phyloP scores from a whole-genome alignment of 2,888 invertebrate genomes.

The Exocentrus adspersus region DNA sequence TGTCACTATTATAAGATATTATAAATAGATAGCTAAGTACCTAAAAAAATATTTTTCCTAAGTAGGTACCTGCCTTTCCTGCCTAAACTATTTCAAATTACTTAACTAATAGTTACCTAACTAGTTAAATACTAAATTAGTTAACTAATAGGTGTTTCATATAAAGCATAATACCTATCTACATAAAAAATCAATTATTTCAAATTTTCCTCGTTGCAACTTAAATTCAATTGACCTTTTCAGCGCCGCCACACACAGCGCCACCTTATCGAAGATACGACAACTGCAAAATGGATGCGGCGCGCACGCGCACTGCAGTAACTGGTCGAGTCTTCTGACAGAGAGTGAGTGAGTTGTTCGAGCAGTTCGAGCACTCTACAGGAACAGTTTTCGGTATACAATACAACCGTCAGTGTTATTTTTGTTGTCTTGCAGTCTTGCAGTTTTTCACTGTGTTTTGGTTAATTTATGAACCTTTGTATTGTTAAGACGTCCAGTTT shows the following conservation, averaged over 20 bases:
- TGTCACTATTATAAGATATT: no score
- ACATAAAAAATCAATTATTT: no score
- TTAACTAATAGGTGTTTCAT: no score
- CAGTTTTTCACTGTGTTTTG: constrained; percentile 36
- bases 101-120: no score
- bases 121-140: no score
- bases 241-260: no score
- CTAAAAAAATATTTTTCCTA: no score
- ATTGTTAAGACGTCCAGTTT: constrained; percentile 18
- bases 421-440: constrained; percentile 41
- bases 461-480: constrained; percentile 28
- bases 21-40: no score
- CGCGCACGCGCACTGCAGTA: constrained; percentile 24
- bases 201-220: no score
- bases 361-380: constrained; percentile 28
- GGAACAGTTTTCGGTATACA: constrained; percentile 39
- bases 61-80: no score
- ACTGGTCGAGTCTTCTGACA: constrained; percentile 42
- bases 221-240: not conserved
- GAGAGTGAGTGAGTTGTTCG: constrained; percentile 35
- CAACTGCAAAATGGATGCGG: constrained; percentile 2
- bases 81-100: no score
- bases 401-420: constrained; percentile 42
- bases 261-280: not conserved
- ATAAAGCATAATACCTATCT: no score